Conservation (phyloP, 2,113 vertebrate genomes). For the Semicossyphus pulcher region DNA sequence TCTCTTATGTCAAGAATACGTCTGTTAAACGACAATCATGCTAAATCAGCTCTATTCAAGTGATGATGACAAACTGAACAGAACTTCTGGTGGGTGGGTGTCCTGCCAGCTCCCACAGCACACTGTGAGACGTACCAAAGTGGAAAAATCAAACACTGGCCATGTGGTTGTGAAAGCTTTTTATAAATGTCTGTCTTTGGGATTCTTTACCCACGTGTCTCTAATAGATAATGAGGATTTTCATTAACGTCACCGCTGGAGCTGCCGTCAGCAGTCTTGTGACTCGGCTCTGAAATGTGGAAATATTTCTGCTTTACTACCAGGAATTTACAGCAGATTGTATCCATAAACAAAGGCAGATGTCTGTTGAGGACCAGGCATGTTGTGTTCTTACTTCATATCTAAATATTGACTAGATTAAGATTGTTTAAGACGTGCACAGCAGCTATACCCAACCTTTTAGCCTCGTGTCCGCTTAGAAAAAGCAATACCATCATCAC, state of each 20-base stretch:
- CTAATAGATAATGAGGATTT: conserved; percentile 41
- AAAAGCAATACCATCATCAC: neutral
- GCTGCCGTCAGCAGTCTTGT: conserved; percentile 26
- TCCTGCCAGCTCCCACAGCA: conserved; percentile 35
- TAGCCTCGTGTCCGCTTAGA: neutral
- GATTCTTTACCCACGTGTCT: conserved; percentile 4
- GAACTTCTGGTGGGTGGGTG: conserved; percentile 9
- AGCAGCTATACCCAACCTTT: neutral
- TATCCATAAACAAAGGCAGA: neutral
- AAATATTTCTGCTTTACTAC: conserved; percentile 18
- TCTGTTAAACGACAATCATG: neutral
- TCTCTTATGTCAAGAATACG: neutral
- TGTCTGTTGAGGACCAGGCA: neutral
- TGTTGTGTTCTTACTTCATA: neutral
- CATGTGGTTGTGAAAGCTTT: conserved; percentile 31
- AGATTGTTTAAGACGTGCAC: neutral
- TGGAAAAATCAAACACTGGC: conserved; percentile 68
- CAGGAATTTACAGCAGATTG: conserved; percentile 14
- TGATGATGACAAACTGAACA: neutral
- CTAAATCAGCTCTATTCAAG: conserved; percentile 1
- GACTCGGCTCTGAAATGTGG: conserved; percentile 13
- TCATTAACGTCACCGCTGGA: conserved; percentile 32
- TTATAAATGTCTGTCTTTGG: conserved; percentile 41
- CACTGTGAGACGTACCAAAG: conserved; percentile 43
- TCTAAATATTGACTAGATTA: neutral